A percentile compares a stretch with the other conserved stretches of the same genome.
Evolutionary conservation across 2,797 vertebrate species (phyloP).

Genomic region (Valencia hispanica): DNA sequence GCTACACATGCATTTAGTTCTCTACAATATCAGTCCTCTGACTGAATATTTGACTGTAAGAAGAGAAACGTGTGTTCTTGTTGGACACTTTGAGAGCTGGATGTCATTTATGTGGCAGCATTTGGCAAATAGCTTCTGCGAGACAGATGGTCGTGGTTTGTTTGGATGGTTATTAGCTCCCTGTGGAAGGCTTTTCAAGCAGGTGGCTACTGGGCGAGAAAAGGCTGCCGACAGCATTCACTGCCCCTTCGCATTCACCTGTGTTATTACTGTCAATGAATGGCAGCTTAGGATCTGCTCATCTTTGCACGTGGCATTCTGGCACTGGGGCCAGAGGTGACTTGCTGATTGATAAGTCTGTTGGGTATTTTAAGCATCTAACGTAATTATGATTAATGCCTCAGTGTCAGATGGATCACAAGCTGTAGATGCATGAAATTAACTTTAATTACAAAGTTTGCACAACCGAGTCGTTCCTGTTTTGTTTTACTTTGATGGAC

Average conservation of each 20-base stretch:
- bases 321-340: slow-evolving; percentile 51
- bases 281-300: slow-evolving; percentile 37
- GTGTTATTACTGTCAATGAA: slow-evolving; percentile 11
- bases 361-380: slow-evolving; percentile 70
- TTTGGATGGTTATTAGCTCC: slow-evolving; percentile 23
- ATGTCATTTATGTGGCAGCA: slow-evolving; percentile 30
- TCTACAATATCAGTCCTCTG: slow-evolving; percentile 1
- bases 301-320: slow-evolving; percentile 16
- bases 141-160: slow-evolving; percentile 33
- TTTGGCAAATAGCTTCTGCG: slow-evolving; percentile 32
- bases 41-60: slow-evolving; percentile 18
- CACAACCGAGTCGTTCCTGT: slow-evolving; percentile 70
- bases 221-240: slow-evolving; percentile 32
- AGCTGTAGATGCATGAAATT: slow-evolving; percentile 79
- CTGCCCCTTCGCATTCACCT: slow-evolving; percentile 27
- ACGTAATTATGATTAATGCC: slow-evolving; percentile 79
- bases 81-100: slow-evolving; percentile 4
- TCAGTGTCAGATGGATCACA: slow-evolving; percentile 62
- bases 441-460: slow-evolving; percentile 75
- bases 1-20: background rate
- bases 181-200: slow-evolving; percentile 25
- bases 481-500: slow-evolving; percentile 59
- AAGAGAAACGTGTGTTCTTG: background rate
- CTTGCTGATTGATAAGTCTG: slow-evolving; percentile 65
- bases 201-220: slow-evolving; percentile 41